phyloP scores from a whole-genome alignment of 2,888 invertebrate species.

The Drosophila demipolita region DNA sequence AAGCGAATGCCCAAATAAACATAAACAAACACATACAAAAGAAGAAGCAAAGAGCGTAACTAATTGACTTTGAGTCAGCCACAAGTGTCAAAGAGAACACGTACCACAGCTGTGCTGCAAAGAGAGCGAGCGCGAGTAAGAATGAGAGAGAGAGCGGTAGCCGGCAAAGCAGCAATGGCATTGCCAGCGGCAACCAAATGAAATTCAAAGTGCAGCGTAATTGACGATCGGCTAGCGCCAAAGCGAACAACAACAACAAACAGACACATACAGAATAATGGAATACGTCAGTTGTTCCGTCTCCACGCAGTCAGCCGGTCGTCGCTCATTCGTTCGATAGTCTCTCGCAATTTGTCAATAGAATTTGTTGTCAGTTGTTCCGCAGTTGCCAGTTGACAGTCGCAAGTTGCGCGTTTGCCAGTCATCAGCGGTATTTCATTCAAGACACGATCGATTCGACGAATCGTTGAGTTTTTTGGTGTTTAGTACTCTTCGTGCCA shows the following conservation, averaged over 20 bases:
- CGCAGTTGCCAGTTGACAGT: slow-evolving; percentile 41
- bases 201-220: slow-evolving; percentile 73
- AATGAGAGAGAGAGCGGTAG: slow-evolving; percentile 14
- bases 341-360: slow-evolving; percentile 56
- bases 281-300: slow-evolving; percentile 22
- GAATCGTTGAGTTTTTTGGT: slow-evolving; percentile 6
- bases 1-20: slow-evolving; percentile 53
- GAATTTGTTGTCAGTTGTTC: slow-evolving; percentile 53
- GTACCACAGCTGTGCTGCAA: slow-evolving; percentile 41
- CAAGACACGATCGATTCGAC: slow-evolving; percentile 51
- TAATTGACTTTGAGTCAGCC: slow-evolving; percentile 61
- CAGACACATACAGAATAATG: slow-evolving; percentile 7
- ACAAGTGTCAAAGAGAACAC: slow-evolving; percentile 52
- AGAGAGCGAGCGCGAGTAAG: not conserved
- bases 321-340: slow-evolving; percentile 43
- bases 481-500: slow-evolving; percentile 17
- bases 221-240: slow-evolving; percentile 56
- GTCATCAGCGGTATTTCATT: slow-evolving; percentile 53
- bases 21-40: slow-evolving; percentile 62
- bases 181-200: slow-evolving; percentile 61
- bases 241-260: not conserved
- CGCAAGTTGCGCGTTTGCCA: slow-evolving; percentile 26
- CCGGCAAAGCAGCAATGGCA: slow-evolving; percentile 39
- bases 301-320: slow-evolving; percentile 26
- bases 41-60: slow-evolving; percentile 65